A percentile compares a stretch with the other conserved stretches of the same genome.
phyloP scores from a whole-genome alignment of 2,888 invertebrate genomes.

The Teleiodes luculella region DNA sequence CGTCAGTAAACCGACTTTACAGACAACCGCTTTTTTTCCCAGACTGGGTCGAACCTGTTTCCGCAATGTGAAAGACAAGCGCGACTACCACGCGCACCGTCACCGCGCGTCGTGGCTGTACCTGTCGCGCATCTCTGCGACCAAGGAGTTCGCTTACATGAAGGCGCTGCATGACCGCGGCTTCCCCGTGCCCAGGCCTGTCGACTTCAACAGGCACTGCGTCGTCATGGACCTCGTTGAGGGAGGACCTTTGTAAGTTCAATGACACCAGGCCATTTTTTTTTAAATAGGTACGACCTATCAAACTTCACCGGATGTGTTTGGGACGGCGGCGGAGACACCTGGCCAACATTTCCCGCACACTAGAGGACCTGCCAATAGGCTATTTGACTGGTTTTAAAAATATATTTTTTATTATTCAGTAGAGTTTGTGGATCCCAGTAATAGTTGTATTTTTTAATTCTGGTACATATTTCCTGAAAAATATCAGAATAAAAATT shows the following conservation, averaged over 20 bases:
- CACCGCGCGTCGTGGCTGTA: conserved; percentile 97
- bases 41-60: conserved; percentile 97
- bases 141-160: conserved; percentile 99
- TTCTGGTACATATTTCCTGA: too few relatives aligned
- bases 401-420: too few relatives aligned
- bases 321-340: too few relatives aligned
- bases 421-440: too few relatives aligned
- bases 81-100: conserved; percentile 97
- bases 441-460: too few relatives aligned
- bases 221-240: conserved; percentile 96
- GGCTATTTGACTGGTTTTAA: too few relatives aligned
- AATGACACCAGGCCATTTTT: too few relatives aligned
- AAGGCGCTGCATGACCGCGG: conserved; percentile 92
- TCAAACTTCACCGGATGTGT: too few relatives aligned
- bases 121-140: conserved; percentile 96
- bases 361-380: too few relatives aligned
- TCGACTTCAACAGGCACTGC: conserved; percentile 96
- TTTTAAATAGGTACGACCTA: not conserved
- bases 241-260: conserved; percentile 87
- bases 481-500: too few relatives aligned
- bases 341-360: too few relatives aligned
- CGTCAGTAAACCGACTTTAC: too few relatives aligned
- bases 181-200: conserved; percentile 96
- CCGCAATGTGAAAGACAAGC: conserved; percentile 94
- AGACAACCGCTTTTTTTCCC: conserved; percentile 4